A percentile compares a stretch with the other conserved stretches of the same genome.
Conservation (phyloP, 2,797 vertebrate species). For the Salmo trutta region DNA sequence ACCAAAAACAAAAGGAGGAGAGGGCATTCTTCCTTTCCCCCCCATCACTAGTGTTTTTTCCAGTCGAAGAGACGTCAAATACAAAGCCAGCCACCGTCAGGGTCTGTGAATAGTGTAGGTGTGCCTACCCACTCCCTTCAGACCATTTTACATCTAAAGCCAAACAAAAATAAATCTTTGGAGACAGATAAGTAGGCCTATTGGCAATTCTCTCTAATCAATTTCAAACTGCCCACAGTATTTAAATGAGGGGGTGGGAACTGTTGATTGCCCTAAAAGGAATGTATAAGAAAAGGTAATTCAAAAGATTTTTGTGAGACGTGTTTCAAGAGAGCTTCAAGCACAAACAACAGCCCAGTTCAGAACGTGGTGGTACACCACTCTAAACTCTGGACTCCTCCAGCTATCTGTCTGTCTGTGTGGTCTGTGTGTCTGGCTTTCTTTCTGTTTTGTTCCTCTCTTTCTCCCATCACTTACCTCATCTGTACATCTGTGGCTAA, state of each 20-base stretch:
- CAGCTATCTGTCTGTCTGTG: not conserved
- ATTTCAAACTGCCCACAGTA: not conserved
- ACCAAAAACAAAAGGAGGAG: constrained; percentile 16
- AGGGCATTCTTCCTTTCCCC: constrained; percentile 9
- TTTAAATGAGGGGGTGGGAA: not conserved
- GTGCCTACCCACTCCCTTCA: not conserved
- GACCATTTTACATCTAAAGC: not conserved
- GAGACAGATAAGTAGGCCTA: not conserved
- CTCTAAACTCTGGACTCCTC: not conserved
- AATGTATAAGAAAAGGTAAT: not conserved
- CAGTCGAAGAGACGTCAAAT: not conserved
- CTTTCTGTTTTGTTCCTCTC: not conserved
- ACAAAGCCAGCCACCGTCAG: constrained; percentile 4
- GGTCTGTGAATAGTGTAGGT: constrained; percentile 2
- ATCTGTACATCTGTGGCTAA: constrained; percentile 14
- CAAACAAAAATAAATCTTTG: not conserved
- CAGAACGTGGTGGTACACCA: not conserved
- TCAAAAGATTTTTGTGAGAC: not conserved
- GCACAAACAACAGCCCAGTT: not conserved
- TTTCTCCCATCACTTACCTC: constrained; percentile 17
- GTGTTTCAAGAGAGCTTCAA: not conserved
- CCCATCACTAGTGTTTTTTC: constrained; percentile 1
- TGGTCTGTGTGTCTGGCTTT: constrained; percentile 2
- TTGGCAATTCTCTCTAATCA: not conserved
- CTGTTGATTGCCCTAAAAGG: not conserved